Base-by-base conservation (phyloP, 2,113 vertebrate species). In the Sterna hirundo region DNA sequence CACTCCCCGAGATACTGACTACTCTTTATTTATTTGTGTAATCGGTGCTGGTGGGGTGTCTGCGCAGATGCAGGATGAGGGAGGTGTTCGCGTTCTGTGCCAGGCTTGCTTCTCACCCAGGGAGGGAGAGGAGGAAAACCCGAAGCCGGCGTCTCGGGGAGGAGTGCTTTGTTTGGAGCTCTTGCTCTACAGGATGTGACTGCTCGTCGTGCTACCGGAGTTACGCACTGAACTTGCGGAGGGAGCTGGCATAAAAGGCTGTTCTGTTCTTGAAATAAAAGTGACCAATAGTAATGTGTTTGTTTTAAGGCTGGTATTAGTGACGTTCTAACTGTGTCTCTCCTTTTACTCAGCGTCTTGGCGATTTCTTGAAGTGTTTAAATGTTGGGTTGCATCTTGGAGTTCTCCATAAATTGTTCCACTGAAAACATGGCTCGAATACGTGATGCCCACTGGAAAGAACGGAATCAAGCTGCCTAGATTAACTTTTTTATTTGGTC, bases 221-320 rank as follows among this genome's bases (percentile, higher is more conserved):
- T 86, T 36, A 29, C 32, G 30, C 38, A 36, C 46, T 52, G 9
- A 83, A n/a, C 58, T 90, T 19, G 2, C 1, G 1, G 57, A 74
- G 54, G 25, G 72, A 42, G 61, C 66, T 92, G 80, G 88, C 64
- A 14, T 84, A 34, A 57, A 68, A 80, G 68, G 71, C 64, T 87
- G 13, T 79, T 93, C 74, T 91, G 46, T 88, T 84, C 83, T 84
- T 86, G 64, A 87, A 96, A 95, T 95, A 91, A 93, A 94, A 68
- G 80, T 86, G 86, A 94, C 88, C 76, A 64, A 78, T 36, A 91
- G 15, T 78, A 78, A 91, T 93, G 30, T 2, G 1, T 83, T 83
- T 84, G 51, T 62, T 86, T 77, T 22, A 38, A 91, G 93, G 26
- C 54, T 71, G 47, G 8, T 68, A 27, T 57, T 23, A 36, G 8